Evolutionary conservation across 2,797 vertebrate genomes (phyloP).

Genomic region (Pseudocheirus occidentalis): DNA sequence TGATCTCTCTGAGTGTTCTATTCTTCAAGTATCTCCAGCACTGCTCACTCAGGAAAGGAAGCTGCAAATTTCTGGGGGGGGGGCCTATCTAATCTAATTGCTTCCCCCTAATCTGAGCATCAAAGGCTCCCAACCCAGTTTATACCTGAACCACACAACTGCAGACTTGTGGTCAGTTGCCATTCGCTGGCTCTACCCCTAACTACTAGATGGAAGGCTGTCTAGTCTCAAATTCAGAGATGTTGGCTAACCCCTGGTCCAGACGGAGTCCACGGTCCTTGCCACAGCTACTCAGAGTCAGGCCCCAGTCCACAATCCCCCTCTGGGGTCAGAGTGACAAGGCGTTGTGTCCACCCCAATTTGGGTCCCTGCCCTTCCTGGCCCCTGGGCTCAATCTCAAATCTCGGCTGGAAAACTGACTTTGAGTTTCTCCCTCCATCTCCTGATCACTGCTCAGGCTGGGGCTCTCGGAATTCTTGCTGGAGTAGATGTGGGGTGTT

Average conservation of each 20-base stretch:
- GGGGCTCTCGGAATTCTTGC: neutral
- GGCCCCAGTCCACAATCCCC: neutral
- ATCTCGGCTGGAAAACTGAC: neutral
- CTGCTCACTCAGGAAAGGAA: neutral
- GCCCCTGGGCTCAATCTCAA: neutral
- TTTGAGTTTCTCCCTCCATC: neutral
- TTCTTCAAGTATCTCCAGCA: neutral
- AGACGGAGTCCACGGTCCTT: neutral
- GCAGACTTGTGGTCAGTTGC: neutral
- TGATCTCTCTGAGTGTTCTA: neutral
- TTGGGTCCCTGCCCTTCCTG: neutral
- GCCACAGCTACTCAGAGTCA: neutral
- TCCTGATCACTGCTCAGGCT: neutral
- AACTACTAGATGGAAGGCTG: neutral
- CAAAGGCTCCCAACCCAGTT: neutral
- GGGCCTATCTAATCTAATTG: no score
- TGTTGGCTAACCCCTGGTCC: neutral
- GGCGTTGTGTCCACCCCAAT: neutral
- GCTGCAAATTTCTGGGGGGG: neutral
- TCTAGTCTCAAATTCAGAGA: neutral
- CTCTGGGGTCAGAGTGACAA: neutral
- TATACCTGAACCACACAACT: neutral
- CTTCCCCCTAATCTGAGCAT: no score
- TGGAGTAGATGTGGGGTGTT: neutral
- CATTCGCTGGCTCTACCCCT: neutral